Percentiles rank a stretch among this genome's conserved stretches.
These are phyloP conservation scores for Aspidiotus rigidus DNA, from an alignment of 2,888 invertebrate genomes.

Conservation along the genomic window DNA sequence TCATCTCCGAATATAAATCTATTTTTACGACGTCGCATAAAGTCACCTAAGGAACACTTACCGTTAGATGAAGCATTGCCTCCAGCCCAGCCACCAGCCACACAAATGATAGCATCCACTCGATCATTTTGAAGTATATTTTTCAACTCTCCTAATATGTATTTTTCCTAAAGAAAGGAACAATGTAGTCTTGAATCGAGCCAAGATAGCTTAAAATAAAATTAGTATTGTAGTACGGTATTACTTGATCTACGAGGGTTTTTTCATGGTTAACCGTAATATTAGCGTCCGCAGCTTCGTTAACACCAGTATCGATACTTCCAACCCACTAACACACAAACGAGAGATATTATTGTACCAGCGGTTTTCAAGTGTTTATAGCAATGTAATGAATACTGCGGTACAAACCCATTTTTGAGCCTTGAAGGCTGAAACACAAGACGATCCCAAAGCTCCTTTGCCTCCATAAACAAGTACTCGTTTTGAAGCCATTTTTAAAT, in stretches of 20 bases:
- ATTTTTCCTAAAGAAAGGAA: slow-evolving; percentile 52
- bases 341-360: background rate
- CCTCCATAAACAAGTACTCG: slow-evolving; percentile 90
- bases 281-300: slow-evolving; percentile 80
- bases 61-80: slow-evolving; percentile 75
- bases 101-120: slow-evolving; percentile 91
- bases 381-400: background rate
- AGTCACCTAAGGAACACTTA: slow-evolving; percentile 39
- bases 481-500: slow-evolving; percentile 43
- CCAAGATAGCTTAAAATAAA: background rate
- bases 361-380: background rate
- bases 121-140: slow-evolving; percentile 63
- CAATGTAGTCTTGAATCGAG: background rate
- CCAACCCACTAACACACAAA: slow-evolving; percentile 61
- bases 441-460: slow-evolving; percentile 85
- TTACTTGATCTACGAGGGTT: slow-evolving; percentile 61
- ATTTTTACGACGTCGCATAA: background rate
- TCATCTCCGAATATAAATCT: no score
- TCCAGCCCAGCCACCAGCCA: slow-evolving; percentile 98
- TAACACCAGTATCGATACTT: slow-evolving; percentile 73
- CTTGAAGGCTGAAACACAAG: slow-evolving; percentile 81
- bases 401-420: slow-evolving; percentile 69
- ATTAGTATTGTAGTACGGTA: background rate
- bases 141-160: slow-evolving; percentile 58
- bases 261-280: slow-evolving; percentile 71